Percentiles rank a stretch among this genome's conserved stretches.
These are phyloP conservation scores for Chalcosyrphus nemorum DNA, from an alignment of 2,888 invertebrate genomes.

Conservation along the genomic window DNA sequence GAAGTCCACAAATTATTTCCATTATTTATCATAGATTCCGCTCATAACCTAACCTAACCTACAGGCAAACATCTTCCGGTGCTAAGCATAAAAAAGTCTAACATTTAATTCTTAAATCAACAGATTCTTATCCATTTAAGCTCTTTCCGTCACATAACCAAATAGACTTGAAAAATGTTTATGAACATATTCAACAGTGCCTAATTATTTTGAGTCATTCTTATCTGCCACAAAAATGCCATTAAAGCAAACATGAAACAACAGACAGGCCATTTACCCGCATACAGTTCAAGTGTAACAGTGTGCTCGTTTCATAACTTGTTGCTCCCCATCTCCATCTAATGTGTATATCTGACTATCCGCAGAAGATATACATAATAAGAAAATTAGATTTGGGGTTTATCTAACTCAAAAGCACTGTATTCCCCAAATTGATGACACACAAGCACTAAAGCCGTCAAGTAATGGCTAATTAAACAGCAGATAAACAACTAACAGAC, in stretches of 20 bases:
- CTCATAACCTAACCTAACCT: neutral
- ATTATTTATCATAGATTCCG: too few relatives aligned
- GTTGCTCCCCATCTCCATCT: neutral
- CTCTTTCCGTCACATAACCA: neutral
- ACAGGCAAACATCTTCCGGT: neutral
- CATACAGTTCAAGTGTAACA: neutral
- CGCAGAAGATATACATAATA: neutral
- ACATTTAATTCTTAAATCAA: neutral
- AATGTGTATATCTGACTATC: too few relatives aligned
- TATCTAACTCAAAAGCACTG: too few relatives aligned
- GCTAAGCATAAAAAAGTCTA: neutral
- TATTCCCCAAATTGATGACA: neutral
- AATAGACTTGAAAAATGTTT: neutral
- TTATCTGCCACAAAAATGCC: neutral
- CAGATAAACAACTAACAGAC: neutral
- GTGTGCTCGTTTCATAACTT: neutral
- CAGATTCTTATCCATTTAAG: neutral
- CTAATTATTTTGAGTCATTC: neutral
- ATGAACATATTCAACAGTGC: neutral
- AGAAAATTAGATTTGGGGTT: too few relatives aligned
- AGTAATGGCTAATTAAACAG: neutral
- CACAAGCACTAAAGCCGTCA: neutral
- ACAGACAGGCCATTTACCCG: neutral
- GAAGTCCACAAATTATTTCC: too few relatives aligned
- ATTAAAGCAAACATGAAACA: neutral